phyloP scores from a whole-genome alignment of 1,140 invertebrate species.

The Saccostrea glomerata region DNA sequence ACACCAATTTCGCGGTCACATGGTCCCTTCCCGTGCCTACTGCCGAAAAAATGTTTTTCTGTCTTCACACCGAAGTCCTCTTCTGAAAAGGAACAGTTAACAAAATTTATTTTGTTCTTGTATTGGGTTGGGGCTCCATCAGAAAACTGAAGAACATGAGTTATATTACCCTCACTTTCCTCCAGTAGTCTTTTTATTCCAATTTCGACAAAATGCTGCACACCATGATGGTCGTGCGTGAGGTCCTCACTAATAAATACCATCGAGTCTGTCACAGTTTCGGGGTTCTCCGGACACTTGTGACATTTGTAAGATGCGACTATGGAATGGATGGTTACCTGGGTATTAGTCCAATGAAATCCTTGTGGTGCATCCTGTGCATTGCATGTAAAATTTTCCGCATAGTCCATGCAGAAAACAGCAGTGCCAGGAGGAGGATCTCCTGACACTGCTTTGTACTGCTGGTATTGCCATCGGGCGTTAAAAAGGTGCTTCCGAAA shows the following conservation, averaged over 20 bases:
- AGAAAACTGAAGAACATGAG: constrained; percentile 54
- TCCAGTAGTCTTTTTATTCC: constrained; percentile 34
- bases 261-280: constrained; percentile 23
- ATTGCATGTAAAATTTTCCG: constrained; percentile 54
- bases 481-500: no score
- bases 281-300: no score
- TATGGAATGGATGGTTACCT: no score
- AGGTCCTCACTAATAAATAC: constrained; percentile 51
- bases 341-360: no score
- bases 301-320: no score
- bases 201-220: constrained; percentile 47
- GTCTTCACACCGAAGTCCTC: constrained; percentile 47
- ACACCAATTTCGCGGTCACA: constrained; percentile 60
- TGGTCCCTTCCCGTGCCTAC: constrained; percentile 62
- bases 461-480: neutral
- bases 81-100: constrained; percentile 22
- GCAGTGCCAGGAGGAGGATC: neutral
- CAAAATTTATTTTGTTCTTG: constrained; percentile 56
- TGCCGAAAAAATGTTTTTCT: constrained; percentile 61
- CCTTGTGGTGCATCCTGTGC: no score
- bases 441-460: neutral
- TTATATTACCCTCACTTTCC: constrained; percentile 26
- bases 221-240: constrained; percentile 46
- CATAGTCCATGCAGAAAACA: constrained; percentile 52
- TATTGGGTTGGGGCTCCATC: constrained; percentile 59